phyloP scores from a whole-genome alignment of 2,113 vertebrate genomes.

The Arizona elegans region DNA sequence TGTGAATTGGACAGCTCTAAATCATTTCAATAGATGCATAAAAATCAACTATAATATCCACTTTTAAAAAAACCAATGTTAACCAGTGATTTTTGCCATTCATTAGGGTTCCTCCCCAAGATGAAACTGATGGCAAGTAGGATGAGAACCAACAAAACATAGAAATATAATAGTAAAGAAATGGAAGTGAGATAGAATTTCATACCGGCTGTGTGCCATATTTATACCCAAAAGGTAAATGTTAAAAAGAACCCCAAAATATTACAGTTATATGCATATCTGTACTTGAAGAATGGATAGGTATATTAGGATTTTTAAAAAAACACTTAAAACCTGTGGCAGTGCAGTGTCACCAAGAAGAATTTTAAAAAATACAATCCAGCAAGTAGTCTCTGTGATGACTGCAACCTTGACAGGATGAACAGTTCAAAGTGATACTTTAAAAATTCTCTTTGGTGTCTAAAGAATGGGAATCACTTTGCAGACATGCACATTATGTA shows the following conservation, averaged over 20 bases:
- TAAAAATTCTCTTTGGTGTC: not conserved
- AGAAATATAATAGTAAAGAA: not conserved
- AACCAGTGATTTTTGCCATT: not conserved
- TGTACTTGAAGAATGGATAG: not conserved
- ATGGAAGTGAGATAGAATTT: not conserved
- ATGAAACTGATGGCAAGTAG: not conserved
- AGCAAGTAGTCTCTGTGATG: not conserved
- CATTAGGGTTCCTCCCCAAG: not conserved
- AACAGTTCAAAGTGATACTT: not conserved
- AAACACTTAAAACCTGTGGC: not conserved
- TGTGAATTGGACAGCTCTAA: not conserved
- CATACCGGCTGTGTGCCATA: not conserved
- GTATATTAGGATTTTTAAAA: not conserved
- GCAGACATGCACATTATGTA: not conserved
- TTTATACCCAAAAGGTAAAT: not conserved
- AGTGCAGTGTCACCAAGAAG: not conserved
- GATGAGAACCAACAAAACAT: not conserved
- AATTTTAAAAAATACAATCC: not conserved
- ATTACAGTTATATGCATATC: not conserved
- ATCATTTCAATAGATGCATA: not conserved
- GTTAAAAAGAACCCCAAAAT: not conserved
- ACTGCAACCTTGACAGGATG: not conserved
- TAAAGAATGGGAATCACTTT: not conserved
- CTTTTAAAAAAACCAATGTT: not conserved
- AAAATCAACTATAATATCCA: not conserved